Percentiles rank a stretch among this genome's conserved stretches.
phyloP scores from a whole-genome alignment of 2,113 vertebrate genomes.

The Lepus europaeus region DNA sequence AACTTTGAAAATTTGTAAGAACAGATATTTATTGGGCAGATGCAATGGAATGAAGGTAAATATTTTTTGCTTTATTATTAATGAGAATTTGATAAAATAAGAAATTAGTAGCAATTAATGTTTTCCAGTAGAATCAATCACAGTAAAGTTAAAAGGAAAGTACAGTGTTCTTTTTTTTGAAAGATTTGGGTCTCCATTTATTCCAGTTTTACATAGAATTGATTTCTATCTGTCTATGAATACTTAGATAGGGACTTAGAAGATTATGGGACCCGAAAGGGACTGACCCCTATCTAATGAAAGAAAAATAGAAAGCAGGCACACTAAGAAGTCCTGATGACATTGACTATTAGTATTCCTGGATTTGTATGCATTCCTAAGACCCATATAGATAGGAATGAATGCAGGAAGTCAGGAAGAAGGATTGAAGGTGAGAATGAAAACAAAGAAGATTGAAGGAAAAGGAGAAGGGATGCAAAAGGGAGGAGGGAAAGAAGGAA shows the following conservation, averaged over 20 bases:
- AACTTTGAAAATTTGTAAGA: slow-evolving; percentile 65
- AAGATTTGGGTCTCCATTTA: background rate
- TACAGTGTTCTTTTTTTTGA: background rate
- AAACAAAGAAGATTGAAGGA: background rate
- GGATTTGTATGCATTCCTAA: background rate
- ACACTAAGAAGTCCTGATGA: background rate
- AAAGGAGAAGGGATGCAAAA: background rate
- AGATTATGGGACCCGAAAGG: background rate
- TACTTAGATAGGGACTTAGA: background rate
- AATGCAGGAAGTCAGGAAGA: background rate
- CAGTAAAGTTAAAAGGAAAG: background rate
- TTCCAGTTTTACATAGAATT: background rate
- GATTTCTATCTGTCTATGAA: background rate
- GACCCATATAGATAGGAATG: background rate
- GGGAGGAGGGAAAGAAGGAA: background rate
- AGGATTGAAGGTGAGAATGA: background rate
- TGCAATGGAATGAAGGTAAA: background rate
- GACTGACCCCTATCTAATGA: background rate
- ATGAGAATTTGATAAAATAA: slow-evolving; percentile 18
- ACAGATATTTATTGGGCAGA: background rate
- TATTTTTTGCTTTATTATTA: background rate
- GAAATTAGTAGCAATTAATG: background rate
- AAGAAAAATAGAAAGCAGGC: background rate
- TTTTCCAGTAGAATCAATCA: background rate
- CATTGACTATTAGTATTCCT: background rate